Evolutionary conservation across 2,888 invertebrate species (phyloP), one percentile per base, ranked within the genome.

Genomic region (Philopedon plagiatum): DNA sequence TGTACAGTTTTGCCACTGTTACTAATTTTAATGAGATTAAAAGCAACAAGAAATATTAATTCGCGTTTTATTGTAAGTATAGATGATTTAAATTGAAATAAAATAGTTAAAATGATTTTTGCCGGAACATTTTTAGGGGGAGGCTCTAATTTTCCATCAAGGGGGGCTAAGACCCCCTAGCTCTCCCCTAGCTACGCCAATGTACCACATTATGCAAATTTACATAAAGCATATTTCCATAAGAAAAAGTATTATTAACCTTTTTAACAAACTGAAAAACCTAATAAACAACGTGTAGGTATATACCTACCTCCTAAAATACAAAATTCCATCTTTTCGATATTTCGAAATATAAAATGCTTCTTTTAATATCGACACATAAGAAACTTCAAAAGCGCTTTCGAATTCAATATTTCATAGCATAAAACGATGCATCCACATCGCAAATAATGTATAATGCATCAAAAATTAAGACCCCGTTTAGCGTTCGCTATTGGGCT

Each of bases 391-490:
- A 68, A 68, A 41, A 68, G 49, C 61, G 41, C 34, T 51, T 37
- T 19, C 29, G 18, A 19, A 51, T 63, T 65, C 39, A 51, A 68
- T 68, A 66, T 58, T 66, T 57, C 58, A 58, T 46, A 46, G 49
- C 49, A 41, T 34, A n/a, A 46, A 61, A 41, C 44, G 65, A 44
- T 60, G 57, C 65, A 57, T 57, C 9, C 13, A 13, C 32, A 57
- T 34, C 32, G 57, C 56, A 62, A 62, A 58, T n/a, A n/a, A n/a
- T 70, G 49, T 54, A 65, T 65, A 71, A 65, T 71, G 56, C 71
- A 71, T 71, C 65, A 66, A 66, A 71, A 71, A 65, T 65, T 70
- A 70, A 70, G 58, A 58, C 58, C 37, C 41, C 66, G 37, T 58
- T 68, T 68, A 62, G 29, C 26, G 44, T 41, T 41, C 37, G 29